Conservation (phyloP, 2,797 vertebrate species). For the Tarsius wallacei region DNA sequence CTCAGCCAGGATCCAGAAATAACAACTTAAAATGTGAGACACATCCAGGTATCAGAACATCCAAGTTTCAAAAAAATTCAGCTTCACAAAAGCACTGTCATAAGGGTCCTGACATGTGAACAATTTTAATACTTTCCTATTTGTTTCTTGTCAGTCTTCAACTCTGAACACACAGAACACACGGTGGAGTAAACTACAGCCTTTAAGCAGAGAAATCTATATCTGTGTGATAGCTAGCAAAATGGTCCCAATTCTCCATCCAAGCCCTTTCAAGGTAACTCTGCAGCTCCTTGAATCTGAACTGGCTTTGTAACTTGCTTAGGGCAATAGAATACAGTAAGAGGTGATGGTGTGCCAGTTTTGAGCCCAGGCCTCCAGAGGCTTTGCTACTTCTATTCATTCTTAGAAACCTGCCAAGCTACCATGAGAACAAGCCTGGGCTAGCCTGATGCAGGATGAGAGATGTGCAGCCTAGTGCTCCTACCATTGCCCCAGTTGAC, state of each 20-base stretch:
- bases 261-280: conserved; percentile 28
- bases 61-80: background rate
- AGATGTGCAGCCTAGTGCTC: background rate
- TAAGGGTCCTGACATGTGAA: background rate
- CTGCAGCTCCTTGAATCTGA: conserved; percentile 24
- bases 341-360: background rate
- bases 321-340: conserved; percentile 34
- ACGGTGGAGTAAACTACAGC: conserved; percentile 48
- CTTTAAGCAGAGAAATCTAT: conserved; percentile 60
- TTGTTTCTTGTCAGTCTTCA: conserved; percentile 57
- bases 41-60: conserved; percentile 5
- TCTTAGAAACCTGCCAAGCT: conserved; percentile 26
- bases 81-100: conserved; percentile 55
- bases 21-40: conserved; percentile 44
- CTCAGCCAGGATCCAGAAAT: conserved; percentile 24
- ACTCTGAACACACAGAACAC: conserved; percentile 46
- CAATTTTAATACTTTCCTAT: conserved; percentile 61
- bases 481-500: background rate
- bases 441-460: conserved; percentile 15
- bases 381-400: conserved; percentile 28
- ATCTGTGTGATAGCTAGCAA: conserved; percentile 47
- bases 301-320: conserved; percentile 54
- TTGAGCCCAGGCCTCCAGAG: background rate
- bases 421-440: conserved; percentile 50
- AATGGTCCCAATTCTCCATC: conserved; percentile 21